Evolutionary conservation across 2,113 vertebrate species (phyloP), one percentile per base, ranked within the genome.

Genomic region (Eleginops maclovinus): DNA sequence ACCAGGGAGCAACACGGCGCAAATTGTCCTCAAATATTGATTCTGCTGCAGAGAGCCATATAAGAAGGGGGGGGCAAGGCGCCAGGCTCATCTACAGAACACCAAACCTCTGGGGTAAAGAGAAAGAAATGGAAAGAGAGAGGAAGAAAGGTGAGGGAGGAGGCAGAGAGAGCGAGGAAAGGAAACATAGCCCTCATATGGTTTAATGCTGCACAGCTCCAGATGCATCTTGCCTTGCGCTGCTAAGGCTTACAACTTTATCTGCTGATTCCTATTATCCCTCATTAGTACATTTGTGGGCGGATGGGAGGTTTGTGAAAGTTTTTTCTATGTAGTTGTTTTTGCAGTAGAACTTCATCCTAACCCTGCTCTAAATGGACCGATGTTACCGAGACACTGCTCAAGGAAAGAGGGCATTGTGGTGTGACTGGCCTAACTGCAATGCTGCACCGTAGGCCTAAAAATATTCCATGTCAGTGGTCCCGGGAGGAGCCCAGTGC

Each of bases 391-490:
- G 75, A 85, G 79, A 80, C 53, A 22, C 56, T 49, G 53, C 71
- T 82, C 55, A 63, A 79, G 85, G 82, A 89, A 86, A 85, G 80
- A 88, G 86, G 73, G 76, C 85, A 89, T 89, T 68, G 79, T 91
- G 86, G 83, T 88, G 90, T 82, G 88, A 92, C 89, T 89, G 87
- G 85, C 88, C 89, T 83, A 81, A 90, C 87, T 90, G 90, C 87
- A 88, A 77, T 71, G 80, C 86, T 90, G 92, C 83, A 89, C 74
- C 62, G 66, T 72, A 72, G 81, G 86, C 92, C 92, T 94, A 94
- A 95, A 95, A 95, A 95, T 94, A 95, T 90, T 91, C 84, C 60
- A 64, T 90, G 88, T 86, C 89, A 89, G 85, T 74, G 81, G 76
- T 94, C 93, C 92, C 90, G 41, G 76, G 94, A 93, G 93, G 73